Conservation (phyloP, 2,113 vertebrate species). For the Balaeniceps rex region DNA sequence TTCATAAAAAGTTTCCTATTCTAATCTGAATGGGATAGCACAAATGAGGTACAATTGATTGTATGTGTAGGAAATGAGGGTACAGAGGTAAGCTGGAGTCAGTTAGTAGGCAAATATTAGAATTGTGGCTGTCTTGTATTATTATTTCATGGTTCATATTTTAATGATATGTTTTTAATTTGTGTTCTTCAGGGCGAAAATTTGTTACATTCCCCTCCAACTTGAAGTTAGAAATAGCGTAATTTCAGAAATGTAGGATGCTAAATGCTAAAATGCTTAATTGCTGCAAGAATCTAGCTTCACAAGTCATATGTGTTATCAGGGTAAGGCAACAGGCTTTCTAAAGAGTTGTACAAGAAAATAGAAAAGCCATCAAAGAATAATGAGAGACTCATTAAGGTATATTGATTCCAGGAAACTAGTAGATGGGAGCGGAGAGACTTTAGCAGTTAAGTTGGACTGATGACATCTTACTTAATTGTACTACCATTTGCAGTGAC, state of each 20-base stretch:
- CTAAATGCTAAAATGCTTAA: not conserved
- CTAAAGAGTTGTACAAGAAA: not conserved
- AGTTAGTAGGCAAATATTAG: not conserved
- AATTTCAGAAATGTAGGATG: not conserved
- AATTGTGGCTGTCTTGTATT: not conserved
- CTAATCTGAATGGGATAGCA: not conserved
- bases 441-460: not conserved
- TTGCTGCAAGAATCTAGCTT: not conserved
- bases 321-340: not conserved
- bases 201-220: not conserved
- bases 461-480: not conserved
- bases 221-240: not conserved
- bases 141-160: not conserved
- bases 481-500: not conserved
- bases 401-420: not conserved
- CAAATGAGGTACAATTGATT: not conserved
- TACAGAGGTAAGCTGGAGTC: not conserved
- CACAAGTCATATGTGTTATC: not conserved
- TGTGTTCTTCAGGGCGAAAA: not conserved
- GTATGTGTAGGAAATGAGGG: not conserved
- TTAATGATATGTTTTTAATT: accelerated
- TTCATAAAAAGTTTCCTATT: not conserved
- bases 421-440: not conserved
- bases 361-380: not conserved
- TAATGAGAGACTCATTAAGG: not conserved